Conservation (phyloP, 2,113 vertebrate species). For the Conger conger region DNA sequence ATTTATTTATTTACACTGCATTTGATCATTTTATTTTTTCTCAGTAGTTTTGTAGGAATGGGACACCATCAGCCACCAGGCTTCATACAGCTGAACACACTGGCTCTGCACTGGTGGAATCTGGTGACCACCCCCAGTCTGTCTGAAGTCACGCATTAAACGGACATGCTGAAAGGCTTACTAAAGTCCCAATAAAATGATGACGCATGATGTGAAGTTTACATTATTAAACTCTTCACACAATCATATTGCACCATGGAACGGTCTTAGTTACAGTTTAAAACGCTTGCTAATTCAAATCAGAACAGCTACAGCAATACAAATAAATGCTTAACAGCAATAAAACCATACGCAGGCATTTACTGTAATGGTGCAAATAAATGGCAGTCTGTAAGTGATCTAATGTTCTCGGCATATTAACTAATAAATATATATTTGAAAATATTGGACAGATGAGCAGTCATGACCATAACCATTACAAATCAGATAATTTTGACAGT, state of each 20-base stretch:
- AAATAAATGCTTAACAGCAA: too few relatives aligned
- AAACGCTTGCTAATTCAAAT: background rate
- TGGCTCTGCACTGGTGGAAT: background rate
- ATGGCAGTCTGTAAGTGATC: conserved; percentile 65
- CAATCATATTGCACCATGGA: background rate
- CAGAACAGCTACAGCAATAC: too few relatives aligned
- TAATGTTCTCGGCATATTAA: conserved; percentile 31
- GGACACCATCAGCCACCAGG: background rate
- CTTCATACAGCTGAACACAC: background rate
- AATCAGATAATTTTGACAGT: conserved; percentile 36
- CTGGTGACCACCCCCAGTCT: background rate
- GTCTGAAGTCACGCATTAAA: background rate
- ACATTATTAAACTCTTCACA: background rate
- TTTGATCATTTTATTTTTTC: background rate
- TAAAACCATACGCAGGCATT: background rate
- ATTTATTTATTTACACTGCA: too few relatives aligned
- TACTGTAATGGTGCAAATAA: background rate
- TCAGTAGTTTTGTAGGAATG: background rate
- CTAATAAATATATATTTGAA: background rate
- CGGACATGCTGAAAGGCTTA: background rate
- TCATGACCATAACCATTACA: background rate
- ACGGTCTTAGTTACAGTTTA: background rate
- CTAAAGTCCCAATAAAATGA: background rate
- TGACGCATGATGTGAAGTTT: background rate
- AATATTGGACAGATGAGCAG: background rate